phyloP scores from a whole-genome alignment of 2,113 vertebrate species.

The Plestiodon gilberti region DNA sequence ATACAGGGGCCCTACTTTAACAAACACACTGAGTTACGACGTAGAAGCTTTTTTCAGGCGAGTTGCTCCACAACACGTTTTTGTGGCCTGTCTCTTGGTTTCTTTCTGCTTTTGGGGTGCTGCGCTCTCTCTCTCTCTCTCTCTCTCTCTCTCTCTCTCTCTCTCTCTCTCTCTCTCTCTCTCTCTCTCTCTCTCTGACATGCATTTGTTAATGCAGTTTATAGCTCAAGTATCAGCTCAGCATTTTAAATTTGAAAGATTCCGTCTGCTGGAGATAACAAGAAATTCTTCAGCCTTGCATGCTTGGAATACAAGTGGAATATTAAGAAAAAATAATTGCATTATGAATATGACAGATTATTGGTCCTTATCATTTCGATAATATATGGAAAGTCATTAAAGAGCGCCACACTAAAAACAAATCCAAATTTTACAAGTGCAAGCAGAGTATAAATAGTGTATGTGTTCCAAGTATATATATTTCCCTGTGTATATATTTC shows the following conservation, averaged over 20 bases:
- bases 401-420: neutral
- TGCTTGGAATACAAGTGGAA: slow-evolving; percentile 24
- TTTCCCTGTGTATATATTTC: neutral
- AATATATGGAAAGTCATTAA: slow-evolving; percentile 4
- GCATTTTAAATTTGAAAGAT: slow-evolving; percentile 16
- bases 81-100: neutral
- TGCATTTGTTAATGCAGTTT: neutral
- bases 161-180: neutral
- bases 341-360: neutral
- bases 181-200: neutral
- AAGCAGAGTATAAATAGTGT: neutral
- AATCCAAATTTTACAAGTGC: slow-evolving; percentile 6
- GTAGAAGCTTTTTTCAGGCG: neutral
- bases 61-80: neutral
- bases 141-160: too few species aligned
- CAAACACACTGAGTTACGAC: neutral
- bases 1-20: too few species aligned
- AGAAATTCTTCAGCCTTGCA: neutral
- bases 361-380: slow-evolving; percentile 8
- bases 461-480: slow-evolving; percentile 4
- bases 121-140: fast-evolving
- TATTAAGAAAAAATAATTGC: neutral
- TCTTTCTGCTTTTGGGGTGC: neutral
- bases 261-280: neutral
- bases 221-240: neutral